Conservation (phyloP, 2,797 vertebrate species). For the Enteromius viviparus region DNA sequence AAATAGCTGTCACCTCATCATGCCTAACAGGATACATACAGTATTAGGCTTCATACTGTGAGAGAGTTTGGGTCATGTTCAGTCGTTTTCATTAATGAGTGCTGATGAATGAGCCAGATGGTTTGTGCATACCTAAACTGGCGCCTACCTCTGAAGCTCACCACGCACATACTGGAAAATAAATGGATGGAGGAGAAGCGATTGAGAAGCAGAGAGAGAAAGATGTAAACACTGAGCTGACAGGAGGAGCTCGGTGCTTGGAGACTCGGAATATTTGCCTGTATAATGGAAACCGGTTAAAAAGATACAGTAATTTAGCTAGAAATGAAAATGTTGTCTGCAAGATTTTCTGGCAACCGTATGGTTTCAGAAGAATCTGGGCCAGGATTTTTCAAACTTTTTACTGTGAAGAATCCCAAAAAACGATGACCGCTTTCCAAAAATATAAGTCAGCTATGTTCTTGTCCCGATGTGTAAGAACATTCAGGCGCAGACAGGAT, state of each 20-base stretch:
- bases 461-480: no score
- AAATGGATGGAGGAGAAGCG: conserved; percentile 60
- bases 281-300: background rate
- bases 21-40: background rate
- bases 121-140: conserved; percentile 64
- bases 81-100: conserved; percentile 60
- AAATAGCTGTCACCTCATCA: conserved; percentile 22
- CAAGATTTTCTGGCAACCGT: background rate
- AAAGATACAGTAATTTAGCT: background rate
- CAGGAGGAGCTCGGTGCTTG: conserved; percentile 14
- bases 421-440: background rate
- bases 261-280: background rate
- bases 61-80: conserved; percentile 42
- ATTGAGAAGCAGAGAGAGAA: conserved; percentile 18
- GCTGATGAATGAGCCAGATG: conserved; percentile 63
- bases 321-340: background rate
- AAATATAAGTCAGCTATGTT: background rate
- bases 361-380: background rate
- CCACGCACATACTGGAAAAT: conserved; percentile 62
- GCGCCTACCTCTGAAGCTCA: conserved; percentile 54
- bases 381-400: background rate
- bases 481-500: no score
- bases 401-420: background rate
- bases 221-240: conserved; percentile 24
- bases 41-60: conserved; percentile 32